Percentiles rank a stretch among this genome's conserved stretches.
Conservation (phyloP, 2,888 invertebrate genomes). For the Synanthedon andrenaeformis region DNA sequence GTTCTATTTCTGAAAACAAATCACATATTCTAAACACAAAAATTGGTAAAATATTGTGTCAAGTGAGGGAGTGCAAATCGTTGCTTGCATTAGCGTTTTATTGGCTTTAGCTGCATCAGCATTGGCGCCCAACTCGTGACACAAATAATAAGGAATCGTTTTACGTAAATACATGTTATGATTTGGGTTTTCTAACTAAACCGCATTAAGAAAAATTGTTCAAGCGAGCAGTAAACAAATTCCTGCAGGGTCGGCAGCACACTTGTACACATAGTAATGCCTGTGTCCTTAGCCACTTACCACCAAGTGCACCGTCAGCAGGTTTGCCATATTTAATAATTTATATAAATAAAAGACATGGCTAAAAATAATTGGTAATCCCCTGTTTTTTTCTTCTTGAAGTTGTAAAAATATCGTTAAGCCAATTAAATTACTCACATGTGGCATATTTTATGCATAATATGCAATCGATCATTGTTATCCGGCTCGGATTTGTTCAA, state of each 20-base stretch:
- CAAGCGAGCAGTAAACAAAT: too few relatives aligned
- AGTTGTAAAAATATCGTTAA: too few relatives aligned
- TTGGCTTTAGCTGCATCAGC: constrained; percentile 26
- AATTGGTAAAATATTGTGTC: constrained; percentile 1
- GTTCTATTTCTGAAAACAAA: too few relatives aligned
- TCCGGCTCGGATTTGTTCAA: constrained; percentile 6
- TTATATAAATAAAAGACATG: too few relatives aligned
- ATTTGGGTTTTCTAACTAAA: constrained; percentile 12
- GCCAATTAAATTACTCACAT: neutral
- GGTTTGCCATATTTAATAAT: too few relatives aligned
- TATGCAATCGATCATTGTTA: constrained; percentile 7
- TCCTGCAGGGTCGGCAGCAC: too few relatives aligned
- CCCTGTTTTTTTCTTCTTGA: too few relatives aligned
- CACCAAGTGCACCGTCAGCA: too few relatives aligned
- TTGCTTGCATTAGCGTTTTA: constrained; percentile 24
- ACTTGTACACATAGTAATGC: too few relatives aligned
- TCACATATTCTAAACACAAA: neutral
- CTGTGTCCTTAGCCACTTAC: too few relatives aligned
- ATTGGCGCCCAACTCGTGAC: constrained; percentile 24
- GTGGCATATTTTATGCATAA: neutral
- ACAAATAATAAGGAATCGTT: constrained; percentile 11
- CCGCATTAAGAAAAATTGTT: neutral
- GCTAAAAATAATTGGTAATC: too few relatives aligned
- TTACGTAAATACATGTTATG: constrained; percentile 12
- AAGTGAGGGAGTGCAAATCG: constrained; percentile 20